Percentiles rank a stretch among this genome's conserved stretches.
phyloP scores from a whole-genome alignment of 2,797 vertebrate species.

The Phaenicophaeus curvirostris region DNA sequence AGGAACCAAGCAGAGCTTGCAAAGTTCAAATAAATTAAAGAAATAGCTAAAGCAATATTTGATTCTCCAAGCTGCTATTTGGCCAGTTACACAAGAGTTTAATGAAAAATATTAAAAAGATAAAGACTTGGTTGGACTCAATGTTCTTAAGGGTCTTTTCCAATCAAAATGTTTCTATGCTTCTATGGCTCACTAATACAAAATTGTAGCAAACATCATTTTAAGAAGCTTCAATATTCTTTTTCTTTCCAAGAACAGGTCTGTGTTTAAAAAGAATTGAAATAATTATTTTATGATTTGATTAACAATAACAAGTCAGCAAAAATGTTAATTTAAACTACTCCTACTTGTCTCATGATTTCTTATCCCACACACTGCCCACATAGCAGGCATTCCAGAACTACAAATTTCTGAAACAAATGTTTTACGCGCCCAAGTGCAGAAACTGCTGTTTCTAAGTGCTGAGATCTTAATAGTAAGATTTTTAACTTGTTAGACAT shows the following conservation, averaged over 20 bases:
- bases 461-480: neutral
- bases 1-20: neutral
- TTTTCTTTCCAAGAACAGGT: neutral
- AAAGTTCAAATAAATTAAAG: neutral
- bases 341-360: neutral
- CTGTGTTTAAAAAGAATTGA: neutral
- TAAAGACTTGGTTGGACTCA: fast-evolving
- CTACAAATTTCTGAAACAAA: constrained; percentile 17
- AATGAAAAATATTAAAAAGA: neutral
- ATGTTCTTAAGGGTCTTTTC: neutral
- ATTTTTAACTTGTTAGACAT: neutral
- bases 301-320: constrained; percentile 29
- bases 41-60: neutral
- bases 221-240: neutral
- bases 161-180: neutral
- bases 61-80: neutral
- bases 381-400: constrained; percentile 37
- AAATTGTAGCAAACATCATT: neutral
- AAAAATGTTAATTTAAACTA: constrained; percentile 26
- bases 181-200: neutral
- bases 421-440: neutral
- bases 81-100: neutral
- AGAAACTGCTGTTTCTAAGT: neutral
- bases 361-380: constrained; percentile 39
- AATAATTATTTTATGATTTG: neutral